These are phyloP conservation scores for Ptychochromis oligacanthus DNA, from an alignment of 2,113 vertebrate species.

Conservation along the genomic window DNA sequence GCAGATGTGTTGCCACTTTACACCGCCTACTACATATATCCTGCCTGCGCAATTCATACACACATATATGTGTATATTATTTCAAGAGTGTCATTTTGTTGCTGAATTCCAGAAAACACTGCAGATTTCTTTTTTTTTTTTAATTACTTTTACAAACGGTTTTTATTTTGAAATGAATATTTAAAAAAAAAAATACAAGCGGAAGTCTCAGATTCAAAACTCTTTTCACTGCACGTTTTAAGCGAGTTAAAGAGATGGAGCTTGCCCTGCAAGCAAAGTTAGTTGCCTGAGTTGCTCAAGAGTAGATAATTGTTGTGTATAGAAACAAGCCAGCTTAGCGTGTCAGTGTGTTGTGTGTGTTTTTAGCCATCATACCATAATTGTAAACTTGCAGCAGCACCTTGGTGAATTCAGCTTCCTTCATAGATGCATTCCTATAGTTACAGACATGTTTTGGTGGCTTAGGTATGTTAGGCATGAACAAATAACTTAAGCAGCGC, in stretches of 20 bases:
- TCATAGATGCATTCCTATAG: not conserved
- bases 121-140: not conserved
- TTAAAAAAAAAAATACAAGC: conserved; percentile 7
- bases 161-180: conserved; percentile 39
- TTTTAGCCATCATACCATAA: not conserved
- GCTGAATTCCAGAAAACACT: not conserved
- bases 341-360: not conserved
- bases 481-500: not conserved
- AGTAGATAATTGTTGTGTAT: not conserved
- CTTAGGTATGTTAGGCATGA: not conserved
- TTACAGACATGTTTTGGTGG: not conserved
- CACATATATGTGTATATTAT: not conserved
- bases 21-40: not conserved
- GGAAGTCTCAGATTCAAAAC: conserved; percentile 12
- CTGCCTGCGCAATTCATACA: not conserved
- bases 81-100: not conserved
- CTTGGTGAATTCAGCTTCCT: not conserved
- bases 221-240: not conserved
- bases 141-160: not conserved
- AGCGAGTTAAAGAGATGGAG: not conserved
- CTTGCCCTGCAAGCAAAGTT: not conserved
- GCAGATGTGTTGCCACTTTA: not conserved
- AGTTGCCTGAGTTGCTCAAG: not conserved
- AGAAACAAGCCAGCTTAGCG: not conserved
- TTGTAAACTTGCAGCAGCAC: not conserved